Conservation (phyloP, 2,888 invertebrate species). For the Idaea dimidiata region DNA sequence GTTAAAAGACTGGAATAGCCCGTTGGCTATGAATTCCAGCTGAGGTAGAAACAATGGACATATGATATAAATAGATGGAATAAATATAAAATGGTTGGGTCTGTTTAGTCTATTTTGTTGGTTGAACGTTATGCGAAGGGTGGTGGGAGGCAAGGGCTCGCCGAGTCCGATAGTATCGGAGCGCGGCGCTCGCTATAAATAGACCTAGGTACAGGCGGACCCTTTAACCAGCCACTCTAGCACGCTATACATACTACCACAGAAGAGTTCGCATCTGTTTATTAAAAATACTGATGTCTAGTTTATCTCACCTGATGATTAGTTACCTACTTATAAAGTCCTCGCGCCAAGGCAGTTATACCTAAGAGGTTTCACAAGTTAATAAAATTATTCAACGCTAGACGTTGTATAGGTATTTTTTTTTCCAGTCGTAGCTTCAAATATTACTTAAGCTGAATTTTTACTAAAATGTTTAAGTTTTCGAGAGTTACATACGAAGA, state of each 20-base stretch:
- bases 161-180: constrained; percentile 68
- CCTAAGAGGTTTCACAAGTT: no score
- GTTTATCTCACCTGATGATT: background rate
- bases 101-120: constrained; percentile 74
- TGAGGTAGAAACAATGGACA: constrained; percentile 71
- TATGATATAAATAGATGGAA: constrained; percentile 73
- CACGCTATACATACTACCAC: constrained; percentile 7
- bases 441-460: background rate
- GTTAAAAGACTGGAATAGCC: constrained; percentile 53
- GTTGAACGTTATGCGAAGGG: constrained; percentile 70
- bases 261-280: constrained; percentile 8
- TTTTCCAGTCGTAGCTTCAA: no score
- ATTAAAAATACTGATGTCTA: constrained; percentile 14
- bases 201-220: constrained; percentile 62
- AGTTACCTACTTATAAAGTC: no score
- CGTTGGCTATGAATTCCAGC: constrained; percentile 66
- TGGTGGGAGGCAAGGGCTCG: constrained; percentile 61
- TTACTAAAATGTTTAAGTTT: background rate
- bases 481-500: background rate
- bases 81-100: constrained; percentile 66
- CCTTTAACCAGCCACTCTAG: constrained; percentile 74
- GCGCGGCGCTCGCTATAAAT: constrained; percentile 70
- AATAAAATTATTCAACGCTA: no score
- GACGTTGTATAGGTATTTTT: no score
- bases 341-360: no score